Evolutionary conservation across 37 sponge, comb jelly and placozoan genomes (phyloP).

Genomic region (Lycopodina hypogea): DNA sequence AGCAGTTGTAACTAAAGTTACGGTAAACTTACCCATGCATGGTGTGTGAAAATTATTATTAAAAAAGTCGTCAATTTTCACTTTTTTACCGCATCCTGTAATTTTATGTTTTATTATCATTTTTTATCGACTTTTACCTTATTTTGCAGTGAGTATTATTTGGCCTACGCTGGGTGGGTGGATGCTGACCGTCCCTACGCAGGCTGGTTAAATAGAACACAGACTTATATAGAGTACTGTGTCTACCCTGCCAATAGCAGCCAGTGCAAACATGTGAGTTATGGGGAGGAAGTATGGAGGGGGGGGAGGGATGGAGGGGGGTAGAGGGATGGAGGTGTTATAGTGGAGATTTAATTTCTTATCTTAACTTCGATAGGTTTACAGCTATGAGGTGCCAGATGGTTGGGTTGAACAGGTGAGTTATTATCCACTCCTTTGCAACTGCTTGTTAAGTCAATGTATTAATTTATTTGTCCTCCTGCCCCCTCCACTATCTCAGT

Average conservation of each 20-base stretch:
- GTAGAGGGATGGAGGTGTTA: background rate
- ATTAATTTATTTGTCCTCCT: no score
- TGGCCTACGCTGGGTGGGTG: conserved; percentile 56
- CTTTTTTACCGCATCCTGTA: no score
- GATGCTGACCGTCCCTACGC: conserved; percentile 18
- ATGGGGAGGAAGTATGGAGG: background rate
- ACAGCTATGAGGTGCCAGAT: conserved; percentile 3
- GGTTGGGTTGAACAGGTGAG: conserved; percentile 8
- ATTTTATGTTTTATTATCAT: background rate
- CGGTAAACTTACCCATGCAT: no score
- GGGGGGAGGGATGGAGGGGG: background rate
- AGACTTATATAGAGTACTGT: conserved; percentile 34
- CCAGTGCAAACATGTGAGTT: conserved; percentile 7
- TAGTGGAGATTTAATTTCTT: background rate
- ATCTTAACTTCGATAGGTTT: background rate
- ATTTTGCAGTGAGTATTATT: conserved; percentile 40
- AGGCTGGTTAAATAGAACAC: conserved; percentile 57
- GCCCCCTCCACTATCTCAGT: no score
- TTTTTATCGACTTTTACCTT: conserved; percentile 1
- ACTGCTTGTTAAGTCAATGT: no score
- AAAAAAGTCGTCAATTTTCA: no score
- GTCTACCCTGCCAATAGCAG: background rate
- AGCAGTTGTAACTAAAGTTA: no score
- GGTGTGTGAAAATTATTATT: no score
- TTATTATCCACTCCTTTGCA: background rate